Conservation (phyloP, 2,888 invertebrate species). For the Protodeltote pygarga region DNA sequence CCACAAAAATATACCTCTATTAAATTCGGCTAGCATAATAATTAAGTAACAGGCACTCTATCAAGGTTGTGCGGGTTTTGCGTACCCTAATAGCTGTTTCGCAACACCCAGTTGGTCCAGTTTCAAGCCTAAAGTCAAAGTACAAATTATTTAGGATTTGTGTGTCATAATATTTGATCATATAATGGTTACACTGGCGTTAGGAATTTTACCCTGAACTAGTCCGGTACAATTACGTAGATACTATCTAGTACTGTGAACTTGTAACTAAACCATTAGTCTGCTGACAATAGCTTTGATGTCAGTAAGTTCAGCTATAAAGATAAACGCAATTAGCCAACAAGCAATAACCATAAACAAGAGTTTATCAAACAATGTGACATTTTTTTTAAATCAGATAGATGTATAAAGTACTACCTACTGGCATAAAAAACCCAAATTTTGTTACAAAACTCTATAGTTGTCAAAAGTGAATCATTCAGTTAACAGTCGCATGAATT, state of each 20-base stretch:
- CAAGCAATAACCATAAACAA: conserved; percentile 12
- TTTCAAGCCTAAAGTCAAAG: conserved; percentile 77
- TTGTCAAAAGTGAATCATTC: conserved; percentile 59
- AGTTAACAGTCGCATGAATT: conserved; percentile 48
- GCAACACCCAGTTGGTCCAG: conserved; percentile 73
- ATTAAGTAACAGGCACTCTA: conserved; percentile 83
- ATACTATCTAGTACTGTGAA: conserved; percentile 39
- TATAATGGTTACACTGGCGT: conserved; percentile 59
- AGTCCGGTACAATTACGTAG: conserved; percentile 38
- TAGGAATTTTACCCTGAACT: conserved; percentile 64
- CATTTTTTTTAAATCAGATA: conserved; percentile 11
- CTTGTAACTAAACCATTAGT: conserved; percentile 25
- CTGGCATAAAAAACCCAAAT: conserved; percentile 6
- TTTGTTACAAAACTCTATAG: conserved; percentile 40
- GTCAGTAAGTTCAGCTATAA: conserved; percentile 18
- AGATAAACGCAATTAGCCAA: conserved; percentile 17
- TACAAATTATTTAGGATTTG: conserved; percentile 80
- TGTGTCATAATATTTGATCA: conserved; percentile 73
- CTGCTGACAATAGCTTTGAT: conserved; percentile 15
- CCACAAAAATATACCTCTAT: conserved; percentile 70
- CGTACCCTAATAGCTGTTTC: conserved; percentile 79
- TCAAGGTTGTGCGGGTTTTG: conserved; percentile 76
- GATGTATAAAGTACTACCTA: conserved; percentile 8
- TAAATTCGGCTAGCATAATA: conserved; percentile 85
- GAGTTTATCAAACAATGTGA: conserved; percentile 5